phyloP scores from a whole-genome alignment of 2,888 invertebrate genomes.

The Plagiodera versicolora region DNA sequence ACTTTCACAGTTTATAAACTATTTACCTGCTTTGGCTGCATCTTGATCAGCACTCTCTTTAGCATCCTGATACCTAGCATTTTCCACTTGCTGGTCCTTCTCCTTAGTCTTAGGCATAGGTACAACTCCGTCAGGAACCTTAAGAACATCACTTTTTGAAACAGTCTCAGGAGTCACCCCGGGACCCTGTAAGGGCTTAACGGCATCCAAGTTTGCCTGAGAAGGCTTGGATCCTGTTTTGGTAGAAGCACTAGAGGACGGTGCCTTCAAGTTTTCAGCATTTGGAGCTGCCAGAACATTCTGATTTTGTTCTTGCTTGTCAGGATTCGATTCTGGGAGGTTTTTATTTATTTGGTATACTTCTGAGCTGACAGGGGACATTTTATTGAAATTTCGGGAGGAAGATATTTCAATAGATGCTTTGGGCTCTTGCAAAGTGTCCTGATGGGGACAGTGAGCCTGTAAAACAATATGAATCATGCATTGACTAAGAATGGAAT shows the following conservation, averaged over 20 bases:
- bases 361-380: neutral
- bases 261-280: slow-evolving; percentile 22
- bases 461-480: slow-evolving; percentile 9
- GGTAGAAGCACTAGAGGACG: slow-evolving; percentile 36
- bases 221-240: slow-evolving; percentile 39
- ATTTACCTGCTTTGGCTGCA: slow-evolving; percentile 23
- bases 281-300: slow-evolving; percentile 37
- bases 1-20: too few species aligned
- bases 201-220: slow-evolving; percentile 42
- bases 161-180: slow-evolving; percentile 45
- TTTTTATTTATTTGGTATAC: slow-evolving; percentile 25
- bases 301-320: slow-evolving; percentile 25
- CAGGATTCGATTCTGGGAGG: slow-evolving; percentile 21
- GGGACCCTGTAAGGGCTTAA: slow-evolving; percentile 44
- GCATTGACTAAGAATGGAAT: neutral
- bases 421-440: slow-evolving; percentile 31
- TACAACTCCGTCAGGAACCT: slow-evolving; percentile 40
- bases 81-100: slow-evolving; percentile 43
- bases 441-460: slow-evolving; percentile 32
- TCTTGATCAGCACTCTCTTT: slow-evolving; percentile 25
- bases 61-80: slow-evolving; percentile 54
- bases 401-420: slow-evolving; percentile 17
- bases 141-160: slow-evolving; percentile 28
- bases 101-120: slow-evolving; percentile 40
- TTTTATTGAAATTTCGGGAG: slow-evolving; percentile 13